Conservation (phyloP, 2,888 invertebrate species). For the Phortica okadai region DNA sequence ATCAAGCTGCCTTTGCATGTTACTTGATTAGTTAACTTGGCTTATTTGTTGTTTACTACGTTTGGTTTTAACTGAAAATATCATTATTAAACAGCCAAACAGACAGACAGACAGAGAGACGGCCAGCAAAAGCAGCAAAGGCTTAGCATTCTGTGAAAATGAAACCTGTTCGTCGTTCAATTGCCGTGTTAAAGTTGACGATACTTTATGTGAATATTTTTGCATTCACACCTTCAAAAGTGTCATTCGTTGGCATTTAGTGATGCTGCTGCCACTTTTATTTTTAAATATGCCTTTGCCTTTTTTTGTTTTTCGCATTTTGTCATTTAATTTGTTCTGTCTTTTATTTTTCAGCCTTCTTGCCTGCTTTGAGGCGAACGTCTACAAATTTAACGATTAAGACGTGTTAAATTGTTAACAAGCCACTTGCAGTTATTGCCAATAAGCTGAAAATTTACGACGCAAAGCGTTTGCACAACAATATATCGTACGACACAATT, state of each 20-base stretch:
- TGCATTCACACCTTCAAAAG: slow-evolving; percentile 74
- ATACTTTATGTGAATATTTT: slow-evolving; percentile 57
- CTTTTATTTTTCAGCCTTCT: slow-evolving; percentile 35
- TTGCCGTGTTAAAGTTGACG: slow-evolving; percentile 29
- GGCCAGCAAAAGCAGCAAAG: slow-evolving; percentile 44
- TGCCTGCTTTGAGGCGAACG: slow-evolving; percentile 17
- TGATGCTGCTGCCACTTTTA: slow-evolving; percentile 19
- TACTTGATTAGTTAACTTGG: background rate
- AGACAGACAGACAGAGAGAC: slow-evolving; percentile 43
- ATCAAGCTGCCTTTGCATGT: too few species aligned
- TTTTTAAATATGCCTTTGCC: background rate
- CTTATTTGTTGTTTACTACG: background rate
- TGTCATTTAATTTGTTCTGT: background rate
- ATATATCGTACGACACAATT: background rate
- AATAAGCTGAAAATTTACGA: slow-evolving; percentile 76
- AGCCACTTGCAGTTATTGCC: slow-evolving; percentile 75
- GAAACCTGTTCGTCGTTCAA: slow-evolving; percentile 34
- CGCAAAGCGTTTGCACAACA: slow-evolving; percentile 37
- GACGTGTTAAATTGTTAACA: slow-evolving; percentile 77
- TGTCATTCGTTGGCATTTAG: slow-evolving; percentile 62
- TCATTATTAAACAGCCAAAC: slow-evolving; percentile 58
- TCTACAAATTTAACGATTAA: slow-evolving; percentile 76
- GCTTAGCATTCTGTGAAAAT: slow-evolving; percentile 2
- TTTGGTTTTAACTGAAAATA: slow-evolving; percentile 48
- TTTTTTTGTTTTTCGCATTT: background rate